phyloP scores from a whole-genome alignment of 2,113 vertebrate species.

The Carassius gibelio region DNA sequence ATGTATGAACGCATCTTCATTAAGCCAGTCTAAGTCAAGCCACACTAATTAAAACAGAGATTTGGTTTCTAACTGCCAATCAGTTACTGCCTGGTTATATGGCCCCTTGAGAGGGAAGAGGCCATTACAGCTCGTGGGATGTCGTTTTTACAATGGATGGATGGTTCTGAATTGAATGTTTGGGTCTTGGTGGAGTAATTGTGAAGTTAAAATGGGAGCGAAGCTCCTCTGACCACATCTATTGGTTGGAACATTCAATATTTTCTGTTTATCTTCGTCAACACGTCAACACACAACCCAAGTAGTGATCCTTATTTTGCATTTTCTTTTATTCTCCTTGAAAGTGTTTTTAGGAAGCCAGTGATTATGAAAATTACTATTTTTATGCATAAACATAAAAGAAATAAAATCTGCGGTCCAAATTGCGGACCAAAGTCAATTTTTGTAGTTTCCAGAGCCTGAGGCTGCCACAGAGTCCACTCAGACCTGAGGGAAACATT shows the following conservation, averaged over 20 bases:
- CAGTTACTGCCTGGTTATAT: slow-evolving; percentile 57
- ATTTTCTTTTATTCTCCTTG: neutral
- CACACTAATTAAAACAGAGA: slow-evolving; percentile 58
- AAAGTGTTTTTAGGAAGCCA: neutral
- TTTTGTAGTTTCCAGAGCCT: slow-evolving; percentile 1
- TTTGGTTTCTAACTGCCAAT: slow-evolving; percentile 63
- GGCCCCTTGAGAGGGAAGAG: slow-evolving; percentile 46
- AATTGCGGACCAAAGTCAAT: neutral
- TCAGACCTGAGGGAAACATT: neutral
- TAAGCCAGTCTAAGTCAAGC: slow-evolving; percentile 57
- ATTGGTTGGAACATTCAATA: neutral
- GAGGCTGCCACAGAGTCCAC: neutral
- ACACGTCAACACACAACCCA: neutral
- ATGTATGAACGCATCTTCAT: slow-evolving; percentile 59
- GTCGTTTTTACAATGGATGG: slow-evolving; percentile 35
- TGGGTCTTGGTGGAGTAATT: slow-evolving; percentile 31
- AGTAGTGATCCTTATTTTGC: neutral
- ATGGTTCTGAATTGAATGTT: slow-evolving; percentile 33
- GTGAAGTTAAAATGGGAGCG: neutral
- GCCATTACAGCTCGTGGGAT: slow-evolving; percentile 56
- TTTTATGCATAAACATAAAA: neutral
- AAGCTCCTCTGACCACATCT: neutral
- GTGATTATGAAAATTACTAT: neutral
- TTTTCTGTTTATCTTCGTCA: neutral
- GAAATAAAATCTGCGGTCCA: neutral